Evolutionary conservation across 2,888 invertebrate species (phyloP).

Genomic region (Acanthococcus lagerstroemiae): DNA sequence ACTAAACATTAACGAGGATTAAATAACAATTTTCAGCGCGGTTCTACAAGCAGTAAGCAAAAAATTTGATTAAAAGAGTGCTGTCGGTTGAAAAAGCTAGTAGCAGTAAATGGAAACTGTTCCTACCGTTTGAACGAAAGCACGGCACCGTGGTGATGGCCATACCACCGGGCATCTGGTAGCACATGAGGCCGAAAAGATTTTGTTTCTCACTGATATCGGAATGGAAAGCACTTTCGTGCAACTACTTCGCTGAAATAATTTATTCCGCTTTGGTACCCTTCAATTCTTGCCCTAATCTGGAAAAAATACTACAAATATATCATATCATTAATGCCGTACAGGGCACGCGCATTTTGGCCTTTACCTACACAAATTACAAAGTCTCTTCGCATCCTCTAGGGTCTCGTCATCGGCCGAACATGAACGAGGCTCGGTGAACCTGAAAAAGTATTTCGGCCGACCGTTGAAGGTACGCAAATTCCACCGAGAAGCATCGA

Average conservation of each 20-base stretch:
- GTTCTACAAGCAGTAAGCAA: no score
- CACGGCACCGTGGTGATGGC: constrained; percentile 83
- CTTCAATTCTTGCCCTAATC: constrained; percentile 55
- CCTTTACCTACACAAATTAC: constrained; percentile 58
- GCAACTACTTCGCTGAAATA: constrained; percentile 69
- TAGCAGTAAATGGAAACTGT: neutral
- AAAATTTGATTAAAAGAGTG: no score
- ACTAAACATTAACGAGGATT: neutral
- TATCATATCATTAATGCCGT: no score
- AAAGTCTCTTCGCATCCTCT: constrained; percentile 59
- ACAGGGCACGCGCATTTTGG: neutral
- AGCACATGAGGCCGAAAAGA: constrained; percentile 85
- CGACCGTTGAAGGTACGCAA: constrained; percentile 66
- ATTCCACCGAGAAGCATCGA: constrained; percentile 72
- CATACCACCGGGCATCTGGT: constrained; percentile 79
- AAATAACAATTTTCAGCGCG: no score
- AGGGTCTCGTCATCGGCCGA: constrained; percentile 56
- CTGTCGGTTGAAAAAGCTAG: no score
- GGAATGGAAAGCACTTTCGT: constrained; percentile 84
- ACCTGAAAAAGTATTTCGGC: constrained; percentile 72
- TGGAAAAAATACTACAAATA: constrained; percentile 40
- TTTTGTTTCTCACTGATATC: constrained; percentile 83
- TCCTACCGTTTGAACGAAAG: constrained; percentile 71
- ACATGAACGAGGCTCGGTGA: constrained; percentile 68
- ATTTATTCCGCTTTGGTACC: constrained; percentile 60